phyloP scores from a whole-genome alignment of 2,888 invertebrate genomes.

The Lasius platythorax region DNA sequence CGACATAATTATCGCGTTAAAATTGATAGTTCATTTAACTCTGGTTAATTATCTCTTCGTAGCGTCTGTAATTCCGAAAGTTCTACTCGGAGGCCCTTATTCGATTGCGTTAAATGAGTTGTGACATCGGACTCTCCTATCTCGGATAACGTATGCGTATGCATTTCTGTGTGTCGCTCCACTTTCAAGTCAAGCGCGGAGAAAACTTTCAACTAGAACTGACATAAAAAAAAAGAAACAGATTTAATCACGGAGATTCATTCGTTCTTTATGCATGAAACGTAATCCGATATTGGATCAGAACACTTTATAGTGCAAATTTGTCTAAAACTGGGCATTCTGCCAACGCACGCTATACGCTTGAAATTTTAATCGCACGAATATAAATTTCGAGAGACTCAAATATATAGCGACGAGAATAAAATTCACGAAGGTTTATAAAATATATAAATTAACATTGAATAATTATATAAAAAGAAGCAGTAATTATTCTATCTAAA shows the following conservation, averaged over 20 bases:
- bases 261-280: constrained; percentile 54
- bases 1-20: not conserved
- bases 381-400: constrained; percentile 48
- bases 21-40: not conserved
- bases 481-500: not conserved
- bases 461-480: not conserved
- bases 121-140: constrained; percentile 1
- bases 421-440: not conserved
- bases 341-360: constrained; percentile 37
- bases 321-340: constrained; percentile 46
- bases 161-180: constrained; percentile 9
- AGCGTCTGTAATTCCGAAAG: not conserved
- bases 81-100: not conserved
- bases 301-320: constrained; percentile 54
- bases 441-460: constrained; percentile 12
- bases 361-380: constrained; percentile 45
- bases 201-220: constrained; percentile 30
- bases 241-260: constrained; percentile 46
- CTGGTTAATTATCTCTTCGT: not conserved
- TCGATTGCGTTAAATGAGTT: constrained; percentile 5
- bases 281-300: constrained; percentile 54
- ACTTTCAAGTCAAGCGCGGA: constrained; percentile 37
- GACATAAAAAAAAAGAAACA: constrained; percentile 26
- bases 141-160: constrained; percentile 13
- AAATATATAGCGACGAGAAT: constrained; percentile 18